phyloP scores from a whole-genome alignment of 2,797 vertebrate genomes.

The Carapus acus region DNA sequence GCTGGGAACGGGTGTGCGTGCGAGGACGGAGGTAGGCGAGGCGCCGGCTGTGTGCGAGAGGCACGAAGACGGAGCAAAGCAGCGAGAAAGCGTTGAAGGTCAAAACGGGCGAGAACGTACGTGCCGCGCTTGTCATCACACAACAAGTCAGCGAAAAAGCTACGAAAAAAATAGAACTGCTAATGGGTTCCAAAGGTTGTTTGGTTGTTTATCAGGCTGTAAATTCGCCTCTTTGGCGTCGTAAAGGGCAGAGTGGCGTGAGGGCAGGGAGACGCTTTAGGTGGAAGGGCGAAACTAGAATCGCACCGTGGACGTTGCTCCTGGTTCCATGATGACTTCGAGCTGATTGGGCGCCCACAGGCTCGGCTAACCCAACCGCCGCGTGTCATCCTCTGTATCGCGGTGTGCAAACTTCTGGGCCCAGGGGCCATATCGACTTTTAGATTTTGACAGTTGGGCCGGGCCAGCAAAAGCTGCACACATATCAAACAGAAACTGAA shows the following conservation, averaged over 20 bases:
- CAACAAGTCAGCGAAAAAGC: conserved; percentile 37
- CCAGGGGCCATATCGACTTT: too few relatives aligned
- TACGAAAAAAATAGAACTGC: too few relatives aligned
- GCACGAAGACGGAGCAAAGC: conserved; percentile 36
- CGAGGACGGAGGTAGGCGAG: conserved; percentile 51
- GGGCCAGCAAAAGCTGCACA: too few relatives aligned
- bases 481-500: too few relatives aligned
- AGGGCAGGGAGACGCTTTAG: conserved; percentile 2
- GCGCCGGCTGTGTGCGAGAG: conserved; percentile 47
- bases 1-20: conserved; percentile 21
- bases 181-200: conserved; percentile 55
- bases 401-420: too few relatives aligned
- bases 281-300: too few relatives aligned
- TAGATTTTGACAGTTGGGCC: too few relatives aligned
- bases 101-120: conserved; percentile 20
- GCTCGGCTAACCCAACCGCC: too few relatives aligned
- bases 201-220: conserved; percentile 42
- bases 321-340: too few relatives aligned
- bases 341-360: too few relatives aligned
- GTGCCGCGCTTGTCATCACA: conserved; percentile 25
- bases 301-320: too few relatives aligned
- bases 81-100: neutral
- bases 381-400: too few relatives aligned
- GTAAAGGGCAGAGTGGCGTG: conserved; percentile 13
- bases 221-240: conserved; percentile 27